These are phyloP conservation scores for Mellivora capensis DNA, from an alignment of 2,113 vertebrate genomes.

Conservation along the genomic window DNA sequence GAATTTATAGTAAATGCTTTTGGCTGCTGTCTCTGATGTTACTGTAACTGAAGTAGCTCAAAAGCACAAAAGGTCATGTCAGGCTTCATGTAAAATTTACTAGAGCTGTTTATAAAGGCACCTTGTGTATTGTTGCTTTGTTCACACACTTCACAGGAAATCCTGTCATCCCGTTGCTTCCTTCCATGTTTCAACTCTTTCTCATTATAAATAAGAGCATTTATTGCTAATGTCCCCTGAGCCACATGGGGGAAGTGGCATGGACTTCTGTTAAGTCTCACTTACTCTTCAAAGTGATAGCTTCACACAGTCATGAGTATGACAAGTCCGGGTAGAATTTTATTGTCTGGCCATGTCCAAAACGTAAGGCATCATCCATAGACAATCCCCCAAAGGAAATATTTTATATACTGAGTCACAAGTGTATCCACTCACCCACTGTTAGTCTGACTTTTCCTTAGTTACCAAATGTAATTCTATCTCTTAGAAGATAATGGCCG, in stretches of 20 bases:
- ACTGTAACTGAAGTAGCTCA: conserved; percentile 17
- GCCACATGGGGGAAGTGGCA: accelerated
- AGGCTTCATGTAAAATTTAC: background rate
- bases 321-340: background rate
- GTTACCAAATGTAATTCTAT: background rate
- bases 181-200: background rate
- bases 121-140: background rate
- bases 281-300: background rate
- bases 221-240: background rate
- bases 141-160: conserved; percentile 29
- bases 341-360: background rate
- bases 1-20: background rate
- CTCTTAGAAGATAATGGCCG: background rate
- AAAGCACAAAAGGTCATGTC: conserved; percentile 48
- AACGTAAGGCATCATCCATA: background rate
- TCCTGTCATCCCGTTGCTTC: background rate
- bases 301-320: background rate
- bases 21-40: background rate
- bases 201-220: background rate
- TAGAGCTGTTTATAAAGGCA: background rate
- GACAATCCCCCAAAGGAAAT: background rate
- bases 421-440: background rate
- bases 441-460: background rate
- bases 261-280: background rate
- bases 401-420: background rate